Conservation (phyloP, 2,888 invertebrate genomes). For the Leptinotarsa peninsularis region DNA sequence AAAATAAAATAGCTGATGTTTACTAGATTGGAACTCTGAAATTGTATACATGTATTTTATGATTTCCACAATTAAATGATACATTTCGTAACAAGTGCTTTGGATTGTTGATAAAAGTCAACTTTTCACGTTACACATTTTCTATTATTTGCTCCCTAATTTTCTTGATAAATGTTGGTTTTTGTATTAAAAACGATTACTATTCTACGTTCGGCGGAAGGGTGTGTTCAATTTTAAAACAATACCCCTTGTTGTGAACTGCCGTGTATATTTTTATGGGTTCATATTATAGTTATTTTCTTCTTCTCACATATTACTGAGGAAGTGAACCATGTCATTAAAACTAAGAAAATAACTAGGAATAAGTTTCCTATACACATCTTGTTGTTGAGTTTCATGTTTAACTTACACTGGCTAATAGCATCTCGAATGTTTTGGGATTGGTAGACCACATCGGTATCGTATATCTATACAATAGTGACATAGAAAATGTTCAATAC, state of each 20-base stretch:
- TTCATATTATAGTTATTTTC: background rate
- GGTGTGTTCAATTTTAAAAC: background rate
- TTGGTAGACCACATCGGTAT: background rate
- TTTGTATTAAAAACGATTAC: background rate
- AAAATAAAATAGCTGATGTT: no score
- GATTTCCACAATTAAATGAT: no score
- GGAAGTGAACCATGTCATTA: background rate
- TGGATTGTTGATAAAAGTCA: no score
- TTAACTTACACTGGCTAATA: background rate
- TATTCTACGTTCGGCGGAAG: background rate
- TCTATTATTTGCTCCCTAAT: background rate
- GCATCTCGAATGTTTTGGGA: background rate
- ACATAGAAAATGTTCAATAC: background rate
- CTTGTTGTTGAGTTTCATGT: background rate
- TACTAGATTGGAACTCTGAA: no score
- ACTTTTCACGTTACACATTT: no score
- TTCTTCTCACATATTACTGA: background rate
- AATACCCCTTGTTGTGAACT: background rate
- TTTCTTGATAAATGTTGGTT: background rate
- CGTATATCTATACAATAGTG: background rate
- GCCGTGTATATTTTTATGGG: background rate
- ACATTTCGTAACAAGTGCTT: no score
- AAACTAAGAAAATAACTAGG: background rate
- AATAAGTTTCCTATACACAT: background rate
- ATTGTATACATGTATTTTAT: no score